Percentiles rank a stretch among this genome's conserved stretches.
Evolutionary conservation across 92 coral and sea anemone genomes (phyloP).

Genomic region (Phenganax subtilis): DNA sequence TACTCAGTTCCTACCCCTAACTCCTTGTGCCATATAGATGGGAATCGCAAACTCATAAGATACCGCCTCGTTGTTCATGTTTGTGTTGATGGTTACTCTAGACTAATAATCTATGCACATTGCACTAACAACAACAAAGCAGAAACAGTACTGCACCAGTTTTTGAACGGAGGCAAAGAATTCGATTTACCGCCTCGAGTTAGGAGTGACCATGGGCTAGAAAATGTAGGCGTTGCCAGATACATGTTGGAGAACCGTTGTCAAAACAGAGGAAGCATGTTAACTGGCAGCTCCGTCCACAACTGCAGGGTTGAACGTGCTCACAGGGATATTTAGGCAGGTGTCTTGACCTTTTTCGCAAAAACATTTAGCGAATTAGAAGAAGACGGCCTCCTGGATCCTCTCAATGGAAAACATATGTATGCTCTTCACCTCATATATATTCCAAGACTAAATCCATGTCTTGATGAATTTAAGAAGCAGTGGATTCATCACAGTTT

Average conservation of each 20-base stretch:
- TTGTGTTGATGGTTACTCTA: no score
- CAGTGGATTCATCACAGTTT: slow-evolving; percentile 53
- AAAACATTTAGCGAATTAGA: slow-evolving; percentile 39
- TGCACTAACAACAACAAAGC: slow-evolving; percentile 50
- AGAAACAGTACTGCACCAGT: slow-evolving; percentile 46
- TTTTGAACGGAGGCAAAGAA: slow-evolving; percentile 40
- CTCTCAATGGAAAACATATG: slow-evolving; percentile 45
- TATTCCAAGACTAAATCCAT: slow-evolving; percentile 46
- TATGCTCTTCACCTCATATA: slow-evolving; percentile 47
- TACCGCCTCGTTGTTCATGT: no score
- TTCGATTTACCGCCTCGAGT: slow-evolving; percentile 58
- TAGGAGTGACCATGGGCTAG: slow-evolving; percentile 56
- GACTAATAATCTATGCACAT: no score
- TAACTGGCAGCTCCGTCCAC: slow-evolving; percentile 62
- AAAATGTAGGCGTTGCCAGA: slow-evolving; percentile 51
- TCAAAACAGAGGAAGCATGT: slow-evolving; percentile 56
- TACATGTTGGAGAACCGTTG: slow-evolving; percentile 52
- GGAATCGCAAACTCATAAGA: no score
- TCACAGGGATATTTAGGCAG: slow-evolving; percentile 58
- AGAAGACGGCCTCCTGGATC: slow-evolving; percentile 36
- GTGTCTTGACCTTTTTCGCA: slow-evolving; percentile 42
- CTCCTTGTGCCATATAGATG: no score
- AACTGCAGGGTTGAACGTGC: slow-evolving; percentile 57
- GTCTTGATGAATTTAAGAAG: slow-evolving; percentile 35
- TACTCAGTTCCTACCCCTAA: no score